phyloP scores from a whole-genome alignment of 2,797 vertebrate species.

The Trematomus bernacchii region DNA sequence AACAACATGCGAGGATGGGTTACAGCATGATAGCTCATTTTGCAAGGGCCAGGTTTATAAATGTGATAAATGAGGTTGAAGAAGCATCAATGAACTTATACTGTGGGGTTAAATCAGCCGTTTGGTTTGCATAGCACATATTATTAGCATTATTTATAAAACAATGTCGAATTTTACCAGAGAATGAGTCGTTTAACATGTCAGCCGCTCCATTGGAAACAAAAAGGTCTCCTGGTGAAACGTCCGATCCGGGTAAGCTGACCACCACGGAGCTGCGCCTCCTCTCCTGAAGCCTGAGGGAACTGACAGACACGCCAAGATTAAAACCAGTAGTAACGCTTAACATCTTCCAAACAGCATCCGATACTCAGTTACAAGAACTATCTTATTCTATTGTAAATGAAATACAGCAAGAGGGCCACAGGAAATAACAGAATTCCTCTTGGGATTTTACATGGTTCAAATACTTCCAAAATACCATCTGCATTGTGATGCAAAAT shows the following conservation, averaged over 20 bases:
- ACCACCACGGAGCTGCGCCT: constrained; percentile 91
- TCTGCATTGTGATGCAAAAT: constrained; percentile 54
- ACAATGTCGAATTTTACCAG: constrained; percentile 63
- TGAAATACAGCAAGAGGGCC: constrained; percentile 5
- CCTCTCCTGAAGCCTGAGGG: constrained; percentile 82
- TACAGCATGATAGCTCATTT: neutral
- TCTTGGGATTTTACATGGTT: constrained; percentile 61
- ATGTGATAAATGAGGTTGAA: too few relatives aligned
- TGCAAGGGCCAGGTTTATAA: neutral
- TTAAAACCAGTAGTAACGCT: neutral
- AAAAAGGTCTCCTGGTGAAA: constrained; percentile 92
- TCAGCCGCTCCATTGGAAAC: constrained; percentile 87
- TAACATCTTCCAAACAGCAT: constrained; percentile 1
- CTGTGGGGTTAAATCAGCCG: neutral
- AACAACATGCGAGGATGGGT: neutral
- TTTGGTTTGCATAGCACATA: neutral
- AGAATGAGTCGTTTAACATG: constrained; percentile 81
- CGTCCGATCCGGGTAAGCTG: constrained; percentile 88
- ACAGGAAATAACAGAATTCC: constrained; percentile 78
- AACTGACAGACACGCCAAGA: neutral
- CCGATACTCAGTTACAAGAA: neutral
- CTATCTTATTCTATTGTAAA: constrained; percentile 7
- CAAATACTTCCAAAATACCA: constrained; percentile 72
- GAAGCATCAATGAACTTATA: neutral
- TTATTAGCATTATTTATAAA: too few relatives aligned